Percentiles rank a stretch among this genome's conserved stretches.
These are phyloP conservation scores for Ganaspis sp. DNA, from an alignment of 1,140 invertebrate genomes.

Conservation along the genomic window DNA sequence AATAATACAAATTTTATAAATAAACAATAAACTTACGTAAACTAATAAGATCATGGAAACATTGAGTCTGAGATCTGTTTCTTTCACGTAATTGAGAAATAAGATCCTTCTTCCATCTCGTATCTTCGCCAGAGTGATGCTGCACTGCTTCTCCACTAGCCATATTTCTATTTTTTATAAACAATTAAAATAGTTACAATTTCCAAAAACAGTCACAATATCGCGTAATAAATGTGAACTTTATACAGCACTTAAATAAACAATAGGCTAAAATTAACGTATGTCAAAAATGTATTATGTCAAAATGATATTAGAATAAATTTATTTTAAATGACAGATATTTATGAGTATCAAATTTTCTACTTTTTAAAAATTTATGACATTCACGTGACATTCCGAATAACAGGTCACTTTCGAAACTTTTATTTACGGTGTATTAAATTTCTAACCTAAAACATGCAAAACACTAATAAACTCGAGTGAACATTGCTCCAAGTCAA, in stretches of 20 bases:
- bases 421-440: constrained; percentile 61
- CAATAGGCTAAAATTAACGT: constrained; percentile 6
- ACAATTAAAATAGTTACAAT: constrained; percentile 29
- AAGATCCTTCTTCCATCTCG: constrained; percentile 78
- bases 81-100: constrained; percentile 78
- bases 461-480: constrained; percentile 63
- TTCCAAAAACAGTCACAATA: constrained; percentile 3
- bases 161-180: constrained; percentile 54
- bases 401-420: constrained; percentile 49
- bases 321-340: not conserved
- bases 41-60: constrained; percentile 80
- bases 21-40: constrained; percentile 76
- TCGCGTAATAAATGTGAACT: constrained; percentile 30
- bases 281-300: constrained; percentile 24
- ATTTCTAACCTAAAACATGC: constrained; percentile 67
- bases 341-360: constrained; percentile 28
- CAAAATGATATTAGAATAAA: not conserved
- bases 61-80: constrained; percentile 78
- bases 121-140: constrained; percentile 60
- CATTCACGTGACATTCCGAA: constrained; percentile 61
- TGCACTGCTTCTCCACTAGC: constrained; percentile 54
- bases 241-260: constrained; percentile 36
- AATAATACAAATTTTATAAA: not conserved
- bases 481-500: not conserved
- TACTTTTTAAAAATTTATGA: constrained; percentile 39